Percentiles rank a stretch among this genome's conserved stretches.
phyloP scores from a whole-genome alignment of 2,113 vertebrate genomes.

The Parotia lawesii region DNA sequence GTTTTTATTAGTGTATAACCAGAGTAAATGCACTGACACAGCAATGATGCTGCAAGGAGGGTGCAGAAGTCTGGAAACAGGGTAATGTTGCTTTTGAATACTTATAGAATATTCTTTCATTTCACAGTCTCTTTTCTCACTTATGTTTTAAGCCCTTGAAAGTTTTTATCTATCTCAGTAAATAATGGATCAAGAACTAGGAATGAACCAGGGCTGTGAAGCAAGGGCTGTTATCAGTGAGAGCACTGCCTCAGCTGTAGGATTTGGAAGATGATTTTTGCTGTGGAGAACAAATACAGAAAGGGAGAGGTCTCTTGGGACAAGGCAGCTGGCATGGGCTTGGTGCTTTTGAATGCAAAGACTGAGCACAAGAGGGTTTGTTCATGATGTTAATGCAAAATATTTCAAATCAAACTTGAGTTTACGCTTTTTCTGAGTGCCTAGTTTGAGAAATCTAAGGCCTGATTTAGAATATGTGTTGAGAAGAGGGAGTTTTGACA shows the following conservation, averaged over 20 bases:
- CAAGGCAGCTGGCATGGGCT: neutral
- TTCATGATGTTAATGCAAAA: neutral
- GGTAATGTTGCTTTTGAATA: neutral
- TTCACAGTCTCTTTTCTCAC: neutral
- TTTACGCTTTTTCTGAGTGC: neutral
- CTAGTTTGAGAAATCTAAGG: neutral
- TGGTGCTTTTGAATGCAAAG: neutral
- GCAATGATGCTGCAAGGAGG: neutral
- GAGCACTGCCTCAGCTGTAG: neutral
- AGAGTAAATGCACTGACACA: neutral
- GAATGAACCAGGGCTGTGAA: neutral
- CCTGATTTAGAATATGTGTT: neutral
- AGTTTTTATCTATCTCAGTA: neutral
- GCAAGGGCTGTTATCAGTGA: neutral
- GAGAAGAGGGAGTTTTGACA: conserved; percentile 4
- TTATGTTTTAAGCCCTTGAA: neutral
- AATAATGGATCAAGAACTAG: neutral
- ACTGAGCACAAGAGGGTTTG: neutral
- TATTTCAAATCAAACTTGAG: neutral
- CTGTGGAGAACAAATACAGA: neutral
- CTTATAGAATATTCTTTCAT: neutral
- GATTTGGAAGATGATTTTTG: neutral
- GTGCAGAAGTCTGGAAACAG: neutral
- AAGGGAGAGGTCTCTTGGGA: neutral
- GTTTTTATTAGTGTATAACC: neutral